Evolutionary conservation across 2,797 vertebrate genomes (phyloP), one percentile per base, ranked within the genome.

Genomic region (Peromyscus nudipes): DNA sequence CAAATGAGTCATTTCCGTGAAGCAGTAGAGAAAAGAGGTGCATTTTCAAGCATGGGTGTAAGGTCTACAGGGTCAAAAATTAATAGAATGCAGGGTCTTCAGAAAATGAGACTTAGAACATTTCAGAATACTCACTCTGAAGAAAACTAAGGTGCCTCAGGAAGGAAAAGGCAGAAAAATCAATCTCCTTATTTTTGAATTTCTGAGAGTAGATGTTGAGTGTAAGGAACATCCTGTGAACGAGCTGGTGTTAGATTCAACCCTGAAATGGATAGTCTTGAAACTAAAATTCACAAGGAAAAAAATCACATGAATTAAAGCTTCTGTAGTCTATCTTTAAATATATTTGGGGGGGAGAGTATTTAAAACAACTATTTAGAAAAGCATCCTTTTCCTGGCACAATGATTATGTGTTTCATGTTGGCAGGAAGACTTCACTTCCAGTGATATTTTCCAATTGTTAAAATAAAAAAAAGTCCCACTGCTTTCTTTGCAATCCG

Each of bases 361-460:
- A 98, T 98, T 98, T 98, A 97, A 98, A 98, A 97, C 81, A 96
- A 96, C 90, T 73, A 93, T 94, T 94, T 97, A 94, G 97, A 97
- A 97, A 98, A 97, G 55, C 89, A 97, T 96, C 34, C 96, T 96
- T 97, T 98, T 90, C 95, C 93, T 98, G 95, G 97, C 92, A 96
- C 94, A 82, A 97, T 98, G 97, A 98, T 98, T 97, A 97, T 95
- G 95, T 97, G 96, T 97, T 97, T 97, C 97, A 52, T 89, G 94
- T 98, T 97, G 96, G 97, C 97, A 98, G 97, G 97, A 98, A 98
- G 98, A 95, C 91, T 97, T 97, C 97, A 96, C 94, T 91, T 92
- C 95, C 98, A 98, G 96, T 85, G 96, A 98, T 98, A 97, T 98
- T 98, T 98, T 97, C 96, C 96, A 97, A 98, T 98, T 98, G 98